These are phyloP conservation scores for Cataglyphis altisquamis DNA, from an alignment of 2,888 invertebrate species.

Conservation along the genomic window DNA sequence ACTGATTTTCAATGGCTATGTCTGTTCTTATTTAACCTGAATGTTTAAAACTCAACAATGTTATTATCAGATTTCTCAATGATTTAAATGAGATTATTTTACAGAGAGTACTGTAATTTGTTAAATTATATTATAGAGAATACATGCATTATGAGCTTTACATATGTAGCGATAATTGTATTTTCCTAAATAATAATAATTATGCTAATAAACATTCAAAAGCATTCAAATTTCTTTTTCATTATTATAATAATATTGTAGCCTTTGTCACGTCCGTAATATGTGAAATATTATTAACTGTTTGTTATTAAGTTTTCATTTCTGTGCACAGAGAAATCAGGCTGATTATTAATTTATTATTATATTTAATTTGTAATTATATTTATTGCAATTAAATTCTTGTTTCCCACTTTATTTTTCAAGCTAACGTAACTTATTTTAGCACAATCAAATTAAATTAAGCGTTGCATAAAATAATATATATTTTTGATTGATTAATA, in stretches of 20 bases:
- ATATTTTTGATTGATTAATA: background rate
- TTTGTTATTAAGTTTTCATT: background rate
- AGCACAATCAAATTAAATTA: background rate
- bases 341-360: background rate
- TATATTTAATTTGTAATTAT: background rate
- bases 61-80: background rate
- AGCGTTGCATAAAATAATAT: background rate
- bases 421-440: background rate
- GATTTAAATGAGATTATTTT: background rate
- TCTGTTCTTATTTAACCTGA: background rate
- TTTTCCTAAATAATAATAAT: constrained; percentile 4
- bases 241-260: background rate
- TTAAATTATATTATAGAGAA: background rate
- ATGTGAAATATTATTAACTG: background rate
- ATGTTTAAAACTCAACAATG: background rate
- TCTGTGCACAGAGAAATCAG: background rate
- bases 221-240: background rate
- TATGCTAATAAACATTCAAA: background rate
- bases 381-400: background rate
- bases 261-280: background rate
- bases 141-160: background rate
- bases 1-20: background rate
- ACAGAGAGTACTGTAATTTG: background rate
- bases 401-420: background rate
- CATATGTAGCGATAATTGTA: background rate